Base-by-base conservation (phyloP, 2,113 vertebrate species). In the Ceyx cyanopectus region DNA sequence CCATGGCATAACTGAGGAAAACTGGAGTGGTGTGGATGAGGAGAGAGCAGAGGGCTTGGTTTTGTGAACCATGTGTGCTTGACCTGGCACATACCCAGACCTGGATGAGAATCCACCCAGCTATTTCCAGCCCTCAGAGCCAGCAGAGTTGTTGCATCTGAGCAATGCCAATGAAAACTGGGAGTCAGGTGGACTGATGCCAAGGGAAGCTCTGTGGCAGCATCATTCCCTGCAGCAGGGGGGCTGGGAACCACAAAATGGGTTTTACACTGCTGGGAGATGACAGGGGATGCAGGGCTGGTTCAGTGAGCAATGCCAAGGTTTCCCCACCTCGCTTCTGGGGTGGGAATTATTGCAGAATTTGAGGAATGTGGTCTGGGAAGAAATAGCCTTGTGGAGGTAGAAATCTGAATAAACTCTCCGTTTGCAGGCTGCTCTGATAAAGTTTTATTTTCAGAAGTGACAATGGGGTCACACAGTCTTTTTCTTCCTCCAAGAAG, bases 61-160 rank as follows among this genome's bases (percentile, higher is more conserved):
- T 88, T 83, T 68, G 22, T 57, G 58, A 10, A 17, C 10, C 1
- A 1, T 18, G 4, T 0, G 1, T 70, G 24, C 43, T 30, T 58
- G 12, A 41, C 15, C 46, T 73, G 21, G 18, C 48, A 68, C 40
- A 50, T 79, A 13, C 0, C 37, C 37, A 37, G 37, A 37, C 37
- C 37, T 37, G 37, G 37, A 37, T 37, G 37, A 37, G 37, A 37
- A 37, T 37, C 20, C 1, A 1, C 26, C 24, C 19, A 7, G 32
- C n/a, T 81, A 2, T 79, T 81, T 75, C 54, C 21, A 70, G 19
- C 65, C 12, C 32, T 75, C 13, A 9, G 40, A 60, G 74, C 56
- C 1, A 2, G 12, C 50, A 60, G 69, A 61, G 54, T 57, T 0
- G 0, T 73, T 65, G 34, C 12, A 5, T 74, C 30, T 0, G 9